phyloP scores from a whole-genome alignment of 2,888 invertebrate species.

The Phengaris arion region DNA sequence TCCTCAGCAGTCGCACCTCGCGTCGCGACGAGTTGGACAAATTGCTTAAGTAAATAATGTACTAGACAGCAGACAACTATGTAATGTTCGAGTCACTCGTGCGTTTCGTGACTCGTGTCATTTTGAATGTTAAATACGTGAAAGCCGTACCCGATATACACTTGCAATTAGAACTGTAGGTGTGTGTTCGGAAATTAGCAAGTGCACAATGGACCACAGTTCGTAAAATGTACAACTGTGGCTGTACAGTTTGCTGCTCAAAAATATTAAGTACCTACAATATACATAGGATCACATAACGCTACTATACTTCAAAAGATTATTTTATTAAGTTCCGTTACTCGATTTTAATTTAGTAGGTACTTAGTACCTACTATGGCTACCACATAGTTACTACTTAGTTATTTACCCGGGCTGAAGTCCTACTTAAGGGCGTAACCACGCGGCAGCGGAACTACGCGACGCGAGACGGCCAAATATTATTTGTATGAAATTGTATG shows the following conservation, averaged over 20 bases:
- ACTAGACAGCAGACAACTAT: background rate
- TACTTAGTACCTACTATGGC: too few species aligned
- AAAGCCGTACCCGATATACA: background rate
- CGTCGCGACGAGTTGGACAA: background rate
- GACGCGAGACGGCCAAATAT: too few species aligned
- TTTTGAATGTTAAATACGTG: constrained; percentile 15
- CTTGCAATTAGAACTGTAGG: constrained; percentile 6
- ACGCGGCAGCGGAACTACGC: too few species aligned
- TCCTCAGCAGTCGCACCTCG: background rate
- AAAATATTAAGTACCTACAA: background rate
- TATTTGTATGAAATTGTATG: too few species aligned
- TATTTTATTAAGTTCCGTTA: background rate
- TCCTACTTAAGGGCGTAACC: too few species aligned
- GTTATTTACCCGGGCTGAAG: too few species aligned
- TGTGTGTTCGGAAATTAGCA: background rate
- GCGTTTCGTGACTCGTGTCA: constrained; percentile 10
- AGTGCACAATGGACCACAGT: background rate
- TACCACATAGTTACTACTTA: too few species aligned
- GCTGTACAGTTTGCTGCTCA: background rate
- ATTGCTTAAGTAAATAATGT: constrained; percentile 1
- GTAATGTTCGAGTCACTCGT: constrained; percentile 4
- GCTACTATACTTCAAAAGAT: background rate
- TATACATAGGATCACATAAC: background rate
- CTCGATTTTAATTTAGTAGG: background rate
- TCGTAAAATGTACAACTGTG: background rate